These are phyloP conservation scores for Atlantisia rogersi DNA, from an alignment of 2,113 vertebrate genomes.

Conservation along the genomic window DNA sequence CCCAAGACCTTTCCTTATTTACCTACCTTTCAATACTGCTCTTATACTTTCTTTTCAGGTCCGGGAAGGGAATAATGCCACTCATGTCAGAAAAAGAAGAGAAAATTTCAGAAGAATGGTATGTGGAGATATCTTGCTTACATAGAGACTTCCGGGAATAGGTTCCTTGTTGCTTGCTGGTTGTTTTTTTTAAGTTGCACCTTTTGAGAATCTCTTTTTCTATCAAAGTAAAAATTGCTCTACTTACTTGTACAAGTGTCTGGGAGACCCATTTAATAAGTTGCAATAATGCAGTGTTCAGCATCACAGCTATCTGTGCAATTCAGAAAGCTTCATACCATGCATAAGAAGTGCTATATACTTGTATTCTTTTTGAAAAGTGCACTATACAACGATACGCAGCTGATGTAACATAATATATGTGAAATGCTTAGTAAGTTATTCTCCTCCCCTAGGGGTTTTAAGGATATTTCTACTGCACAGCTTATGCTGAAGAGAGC, in stretches of 20 bases:
- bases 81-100: slow-evolving; percentile 81
- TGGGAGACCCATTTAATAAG: not conserved
- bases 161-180: not conserved
- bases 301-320: not conserved
- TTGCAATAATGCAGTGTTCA: not conserved
- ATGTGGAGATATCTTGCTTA: slow-evolving; percentile 49
- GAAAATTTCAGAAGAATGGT: slow-evolving; percentile 93
- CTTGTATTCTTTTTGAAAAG: not conserved
- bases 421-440: slow-evolving; percentile 21
- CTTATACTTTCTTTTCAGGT: slow-evolving; percentile 61
- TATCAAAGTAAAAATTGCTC: not conserved
- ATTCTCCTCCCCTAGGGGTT: slow-evolving; percentile 83
- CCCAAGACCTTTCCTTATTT: not conserved
- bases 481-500: slow-evolving; percentile 92
- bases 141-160: not conserved
- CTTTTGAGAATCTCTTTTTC: not conserved
- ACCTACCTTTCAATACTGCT: not conserved
- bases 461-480: slow-evolving; percentile 86
- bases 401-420: slow-evolving; percentile 16
- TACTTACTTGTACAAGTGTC: not conserved
- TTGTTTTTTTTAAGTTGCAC: not conserved
- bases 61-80: slow-evolving; percentile 65
- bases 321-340: not conserved
- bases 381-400: not conserved
- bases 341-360: not conserved